Percentiles rank a stretch among this genome's conserved stretches.
Conservation (phyloP, 2,797 vertebrate species). For the Tenualosa ilisha region DNA sequence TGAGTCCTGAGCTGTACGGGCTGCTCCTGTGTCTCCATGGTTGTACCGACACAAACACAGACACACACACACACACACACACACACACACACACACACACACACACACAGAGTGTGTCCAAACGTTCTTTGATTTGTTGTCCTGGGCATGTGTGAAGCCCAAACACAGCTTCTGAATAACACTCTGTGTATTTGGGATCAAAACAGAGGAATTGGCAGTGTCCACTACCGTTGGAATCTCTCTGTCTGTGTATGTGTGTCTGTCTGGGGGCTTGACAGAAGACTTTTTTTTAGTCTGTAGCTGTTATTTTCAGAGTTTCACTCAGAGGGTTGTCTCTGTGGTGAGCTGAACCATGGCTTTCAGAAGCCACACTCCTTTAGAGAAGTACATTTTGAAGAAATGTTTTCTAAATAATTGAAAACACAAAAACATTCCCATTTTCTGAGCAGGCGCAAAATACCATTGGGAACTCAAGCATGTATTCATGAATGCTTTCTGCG, state of each 20-base stretch:
- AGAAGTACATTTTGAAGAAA: constrained; percentile 28
- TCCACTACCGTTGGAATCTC: constrained; percentile 33
- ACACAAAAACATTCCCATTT: not conserved
- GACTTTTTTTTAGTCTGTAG: not conserved
- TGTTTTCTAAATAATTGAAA: not conserved
- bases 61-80: not conserved
- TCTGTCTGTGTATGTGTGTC: not conserved
- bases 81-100: too few relatives aligned
- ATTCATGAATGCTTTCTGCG: not conserved
- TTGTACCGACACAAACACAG: constrained; percentile 53
- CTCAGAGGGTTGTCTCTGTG: not conserved
- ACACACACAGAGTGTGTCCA: constrained; percentile 32
- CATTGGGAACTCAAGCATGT: not conserved
- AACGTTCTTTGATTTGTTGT: constrained; percentile 42
- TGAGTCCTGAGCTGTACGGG: constrained; percentile 22
- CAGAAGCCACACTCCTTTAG: not conserved
- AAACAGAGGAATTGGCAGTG: constrained; percentile 25
- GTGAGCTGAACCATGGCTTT: not conserved
- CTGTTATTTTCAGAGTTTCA: not conserved
- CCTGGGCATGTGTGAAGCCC: constrained; percentile 46
- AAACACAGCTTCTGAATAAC: constrained; percentile 37
- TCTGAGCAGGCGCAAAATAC: not conserved
- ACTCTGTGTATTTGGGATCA: constrained; percentile 41
- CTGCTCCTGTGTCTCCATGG: constrained; percentile 51
- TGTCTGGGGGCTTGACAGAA: not conserved